phyloP scores from a whole-genome alignment of 2,888 invertebrate species.

The Orthonychiurus folsomi region DNA sequence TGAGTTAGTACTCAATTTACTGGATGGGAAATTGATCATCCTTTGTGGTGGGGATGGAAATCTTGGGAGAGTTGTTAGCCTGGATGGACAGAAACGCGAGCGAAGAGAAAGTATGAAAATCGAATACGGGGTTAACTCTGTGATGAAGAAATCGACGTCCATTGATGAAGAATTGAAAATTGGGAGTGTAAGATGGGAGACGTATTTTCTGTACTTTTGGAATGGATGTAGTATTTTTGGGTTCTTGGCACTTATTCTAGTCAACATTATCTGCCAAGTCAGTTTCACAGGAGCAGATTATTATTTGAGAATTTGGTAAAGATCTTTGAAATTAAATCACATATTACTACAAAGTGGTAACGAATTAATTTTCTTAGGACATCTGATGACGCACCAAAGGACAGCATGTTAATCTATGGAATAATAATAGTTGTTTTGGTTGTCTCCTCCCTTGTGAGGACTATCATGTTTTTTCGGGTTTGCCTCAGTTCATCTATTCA shows the following conservation, averaged over 20 bases:
- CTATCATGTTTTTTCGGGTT: constrained; percentile 61
- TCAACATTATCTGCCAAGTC: constrained; percentile 55
- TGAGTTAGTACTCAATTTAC: not conserved
- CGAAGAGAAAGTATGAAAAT: constrained; percentile 1
- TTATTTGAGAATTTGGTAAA: constrained; percentile 65
- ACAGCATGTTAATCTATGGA: not conserved
- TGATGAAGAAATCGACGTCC: not conserved
- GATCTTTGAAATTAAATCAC: not conserved
- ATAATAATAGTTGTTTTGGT: constrained; percentile 25
- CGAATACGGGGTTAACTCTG: not conserved
- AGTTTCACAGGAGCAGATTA: constrained; percentile 60
- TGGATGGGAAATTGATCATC: constrained; percentile 1
- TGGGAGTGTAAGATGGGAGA: constrained; percentile 21
- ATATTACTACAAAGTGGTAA: not conserved
- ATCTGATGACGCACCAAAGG: not conserved
- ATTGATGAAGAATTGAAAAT: constrained; percentile 23
- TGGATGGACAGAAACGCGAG: not conserved
- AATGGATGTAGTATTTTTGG: constrained; percentile 57
- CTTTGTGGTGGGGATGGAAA: constrained; percentile 5
- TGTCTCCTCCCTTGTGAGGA: constrained; percentile 45
- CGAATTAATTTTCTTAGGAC: constrained; percentile 4
- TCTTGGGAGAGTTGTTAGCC: not conserved
- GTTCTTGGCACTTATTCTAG: constrained; percentile 51
- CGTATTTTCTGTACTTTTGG: constrained; percentile 38
- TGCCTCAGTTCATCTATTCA: constrained; percentile 69